Base-by-base conservation (phyloP, 2,797 vertebrate genomes). In the Bryconaethiops microstoma region DNA sequence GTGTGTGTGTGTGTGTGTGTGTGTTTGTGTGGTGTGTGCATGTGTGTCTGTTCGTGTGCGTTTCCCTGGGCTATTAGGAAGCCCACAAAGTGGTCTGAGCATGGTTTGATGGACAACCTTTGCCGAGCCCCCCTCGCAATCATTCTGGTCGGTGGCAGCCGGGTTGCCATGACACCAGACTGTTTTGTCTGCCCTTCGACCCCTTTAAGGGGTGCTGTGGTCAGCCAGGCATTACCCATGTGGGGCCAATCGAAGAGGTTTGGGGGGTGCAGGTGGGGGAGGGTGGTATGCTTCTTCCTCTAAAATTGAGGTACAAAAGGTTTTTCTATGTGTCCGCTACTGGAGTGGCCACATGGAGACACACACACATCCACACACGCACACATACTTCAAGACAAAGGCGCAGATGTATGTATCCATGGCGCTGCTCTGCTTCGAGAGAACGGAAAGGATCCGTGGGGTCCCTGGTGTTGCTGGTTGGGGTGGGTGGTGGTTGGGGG, bases 111-210 rank as follows among this genome's bases (percentile, higher is more conserved):
- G 88, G 90, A 93, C 91, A 93, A 89, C 89, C 90, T 87, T 81
- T 89, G 89, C 35, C 85, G 84, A 88, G 81, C 87, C 84, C 80
- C 64, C 72, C 83, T 85, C 48, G 80, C 84, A 80, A 80, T 85
- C 87, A 92, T 91, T 94, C 89, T 92, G 87, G 89, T 91, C 91
- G 91, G 92, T 92, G 92, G 92, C 91, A 93, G 91, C 91, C 90
- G 92, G 91, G 94, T 95, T 95, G 91, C 93, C 94, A 95, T 95
- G 94, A 94, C 94, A 92, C 94, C 93, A 95, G 94, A 95, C 94
- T 94, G 92, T 95, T 95, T 94, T 94, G 93, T 93, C 94, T 95
- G 92, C 92, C 93, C 94, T 95, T 93, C 94, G 93, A 94, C 94
- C 94, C 91, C 92, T 94, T 92, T 92, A 91, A 94, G 92, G 93